phyloP scores from a whole-genome alignment of 2,113 vertebrate genomes.

The Grammomys dolichurus region DNA sequence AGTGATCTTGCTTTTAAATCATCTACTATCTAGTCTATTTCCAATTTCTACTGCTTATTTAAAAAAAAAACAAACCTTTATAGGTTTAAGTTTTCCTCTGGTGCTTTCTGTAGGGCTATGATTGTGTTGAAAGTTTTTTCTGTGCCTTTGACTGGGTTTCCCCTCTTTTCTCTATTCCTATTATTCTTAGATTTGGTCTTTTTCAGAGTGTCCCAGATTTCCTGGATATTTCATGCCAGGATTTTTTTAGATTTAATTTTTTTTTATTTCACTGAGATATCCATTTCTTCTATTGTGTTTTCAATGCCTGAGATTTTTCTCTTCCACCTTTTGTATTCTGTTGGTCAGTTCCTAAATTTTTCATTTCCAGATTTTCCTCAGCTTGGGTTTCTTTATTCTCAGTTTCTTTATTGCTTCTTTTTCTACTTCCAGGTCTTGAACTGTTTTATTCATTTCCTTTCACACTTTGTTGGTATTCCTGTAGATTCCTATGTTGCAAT shows the following conservation, averaged over 20 bases:
- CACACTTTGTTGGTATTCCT: not conserved
- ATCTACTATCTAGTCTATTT: conserved; percentile 6
- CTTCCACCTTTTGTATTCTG: not conserved
- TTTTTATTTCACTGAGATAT: not conserved
- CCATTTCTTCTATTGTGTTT: not conserved
- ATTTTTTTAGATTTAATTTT: not conserved
- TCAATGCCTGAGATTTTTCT: not conserved
- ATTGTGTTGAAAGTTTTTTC: not conserved
- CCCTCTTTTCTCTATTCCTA: not conserved
- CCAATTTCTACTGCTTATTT: not conserved
- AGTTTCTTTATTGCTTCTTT: not conserved
- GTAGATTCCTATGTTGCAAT: not conserved
- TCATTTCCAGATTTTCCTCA: not conserved
- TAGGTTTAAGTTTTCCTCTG: not conserved
- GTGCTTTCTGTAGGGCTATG: not conserved
- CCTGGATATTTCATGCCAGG: not conserved
- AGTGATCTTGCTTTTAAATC: not conserved
- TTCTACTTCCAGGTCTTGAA: not conserved
- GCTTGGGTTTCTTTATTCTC: not conserved
- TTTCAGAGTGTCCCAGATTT: not conserved
- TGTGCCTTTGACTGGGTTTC: not conserved
- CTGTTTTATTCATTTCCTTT: not conserved
- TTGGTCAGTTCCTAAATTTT: not conserved
- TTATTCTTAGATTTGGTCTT: not conserved
- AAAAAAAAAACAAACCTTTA: not conserved